Percentiles rank a stretch among this genome's conserved stretches.
Evolutionary conservation across 30 jellyfish, hydroid and myxozoan species (phyloP).

Genomic region (Aurelia coerulea): DNA sequence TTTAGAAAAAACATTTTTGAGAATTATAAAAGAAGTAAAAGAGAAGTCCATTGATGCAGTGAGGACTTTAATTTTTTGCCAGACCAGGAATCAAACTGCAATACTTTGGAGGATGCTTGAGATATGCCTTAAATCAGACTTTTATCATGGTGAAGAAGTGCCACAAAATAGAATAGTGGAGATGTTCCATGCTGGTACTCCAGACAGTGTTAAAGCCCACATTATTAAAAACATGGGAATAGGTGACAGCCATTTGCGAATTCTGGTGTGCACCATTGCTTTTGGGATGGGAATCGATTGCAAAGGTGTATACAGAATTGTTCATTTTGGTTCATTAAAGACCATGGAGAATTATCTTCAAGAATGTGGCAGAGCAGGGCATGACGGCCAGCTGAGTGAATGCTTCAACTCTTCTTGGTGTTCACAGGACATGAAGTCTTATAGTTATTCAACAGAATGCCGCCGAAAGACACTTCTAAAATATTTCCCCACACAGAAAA

Average conservation of each 20-base stretch:
- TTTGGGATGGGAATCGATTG: slow-evolving; percentile 32
- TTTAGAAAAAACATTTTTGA: too few relatives aligned
- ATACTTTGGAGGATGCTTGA: too few relatives aligned
- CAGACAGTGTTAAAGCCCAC: slow-evolving; percentile 2
- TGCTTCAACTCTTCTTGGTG: neutral
- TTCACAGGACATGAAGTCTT: slow-evolving; percentile 3
- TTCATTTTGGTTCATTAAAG: slow-evolving; percentile 9
- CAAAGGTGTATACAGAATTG: slow-evolving; percentile 5
- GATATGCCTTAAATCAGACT: neutral
- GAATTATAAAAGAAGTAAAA: too few relatives aligned
- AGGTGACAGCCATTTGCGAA: neutral
- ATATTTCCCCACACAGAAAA: too few relatives aligned
- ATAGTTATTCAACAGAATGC: neutral
- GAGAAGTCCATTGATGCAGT: too few relatives aligned
- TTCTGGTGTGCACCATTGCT: neutral
- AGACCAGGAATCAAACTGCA: too few relatives aligned
- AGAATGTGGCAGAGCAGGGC: too few relatives aligned
- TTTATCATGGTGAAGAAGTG: slow-evolving; percentile 5
- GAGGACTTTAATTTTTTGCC: too few relatives aligned
- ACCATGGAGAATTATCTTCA: too few relatives aligned
- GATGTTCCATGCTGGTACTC: too few relatives aligned
- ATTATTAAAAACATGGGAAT: neutral
- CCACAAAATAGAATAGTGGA: neutral
- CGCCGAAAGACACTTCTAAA: neutral
- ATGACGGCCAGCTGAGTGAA: neutral